Percentiles rank a stretch among this genome's conserved stretches.
Conservation (phyloP, 2,797 vertebrate species). For the Malurus splendens region DNA sequence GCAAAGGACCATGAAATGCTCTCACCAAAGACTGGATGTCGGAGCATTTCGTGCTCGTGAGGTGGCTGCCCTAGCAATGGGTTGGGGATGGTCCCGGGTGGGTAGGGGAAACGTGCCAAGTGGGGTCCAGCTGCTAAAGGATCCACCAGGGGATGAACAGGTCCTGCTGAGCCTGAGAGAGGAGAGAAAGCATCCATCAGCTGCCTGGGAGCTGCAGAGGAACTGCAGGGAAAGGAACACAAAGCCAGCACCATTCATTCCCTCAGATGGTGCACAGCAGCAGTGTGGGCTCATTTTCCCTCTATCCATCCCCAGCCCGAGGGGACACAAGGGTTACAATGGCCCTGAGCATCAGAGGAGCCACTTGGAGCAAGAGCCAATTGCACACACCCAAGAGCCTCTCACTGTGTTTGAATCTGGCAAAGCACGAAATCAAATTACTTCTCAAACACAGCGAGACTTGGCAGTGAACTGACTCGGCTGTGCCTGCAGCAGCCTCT, state of each 20-base stretch:
- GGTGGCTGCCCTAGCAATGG: conserved; percentile 90
- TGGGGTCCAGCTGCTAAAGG: conserved; percentile 91
- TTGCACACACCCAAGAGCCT: neutral
- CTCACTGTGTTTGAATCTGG: neutral
- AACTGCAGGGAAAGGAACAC: rapidly evolving
- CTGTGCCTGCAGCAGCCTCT: neutral
- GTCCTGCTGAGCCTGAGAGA: conserved; percentile 84
- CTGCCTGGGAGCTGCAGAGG: neutral
- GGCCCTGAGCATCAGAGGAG: neutral
- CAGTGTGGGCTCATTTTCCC: neutral
- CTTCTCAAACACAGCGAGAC: neutral
- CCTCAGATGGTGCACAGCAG: neutral
- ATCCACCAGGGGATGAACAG: conserved; percentile 91
- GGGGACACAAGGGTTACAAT: rapidly evolving
- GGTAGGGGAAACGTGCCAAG: conserved; percentile 95
- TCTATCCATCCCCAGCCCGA: neutral
- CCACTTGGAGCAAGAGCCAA: neutral
- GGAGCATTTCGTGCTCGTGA: conserved; percentile 98
- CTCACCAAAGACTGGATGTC: conserved; percentile 96
- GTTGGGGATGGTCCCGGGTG: conserved; percentile 93
- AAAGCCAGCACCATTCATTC: neutral
- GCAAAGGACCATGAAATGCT: neutral
- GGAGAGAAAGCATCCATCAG: neutral
- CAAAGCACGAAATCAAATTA: neutral
- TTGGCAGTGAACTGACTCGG: neutral